These are phyloP conservation scores for Elgonia sp. DNA, from an alignment of 2,888 invertebrate genomes.

Conservation along the genomic window DNA sequence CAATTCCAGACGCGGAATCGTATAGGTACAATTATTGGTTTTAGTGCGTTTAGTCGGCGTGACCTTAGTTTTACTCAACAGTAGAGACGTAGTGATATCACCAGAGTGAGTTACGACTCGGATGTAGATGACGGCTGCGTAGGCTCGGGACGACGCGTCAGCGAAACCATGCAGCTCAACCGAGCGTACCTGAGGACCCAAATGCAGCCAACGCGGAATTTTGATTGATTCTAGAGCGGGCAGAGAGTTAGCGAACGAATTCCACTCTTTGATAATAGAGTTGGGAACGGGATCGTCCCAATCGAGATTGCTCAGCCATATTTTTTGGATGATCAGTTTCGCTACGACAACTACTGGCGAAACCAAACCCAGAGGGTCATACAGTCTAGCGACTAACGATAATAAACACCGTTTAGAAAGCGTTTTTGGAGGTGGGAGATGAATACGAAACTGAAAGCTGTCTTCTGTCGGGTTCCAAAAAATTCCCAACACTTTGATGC, in stretches of 20 bases:
- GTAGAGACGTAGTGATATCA: background rate
- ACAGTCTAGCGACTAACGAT: background rate
- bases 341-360: constrained; percentile 1
- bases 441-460: background rate
- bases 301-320: constrained; percentile 5
- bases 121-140: background rate
- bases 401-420: background rate
- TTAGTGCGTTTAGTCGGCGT: background rate
- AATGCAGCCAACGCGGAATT: constrained; percentile 4
- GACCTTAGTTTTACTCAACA: constrained; percentile 1
- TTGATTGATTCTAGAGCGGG: background rate
- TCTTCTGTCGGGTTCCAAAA: constrained; percentile 15
- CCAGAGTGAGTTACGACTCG: background rate
- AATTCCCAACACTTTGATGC: constrained; percentile 14
- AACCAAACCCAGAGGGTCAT: background rate
- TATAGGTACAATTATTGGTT: background rate
- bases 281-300: constrained; percentile 7
- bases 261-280: background rate
- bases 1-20: constrained; percentile 13
- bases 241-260: background rate
- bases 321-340: background rate
- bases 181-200: background rate
- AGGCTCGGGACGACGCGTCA: background rate
- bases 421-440: background rate
- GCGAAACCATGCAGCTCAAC: constrained; percentile 5